Conservation (phyloP, 2,888 invertebrate species). For the Rhagium mordax region DNA sequence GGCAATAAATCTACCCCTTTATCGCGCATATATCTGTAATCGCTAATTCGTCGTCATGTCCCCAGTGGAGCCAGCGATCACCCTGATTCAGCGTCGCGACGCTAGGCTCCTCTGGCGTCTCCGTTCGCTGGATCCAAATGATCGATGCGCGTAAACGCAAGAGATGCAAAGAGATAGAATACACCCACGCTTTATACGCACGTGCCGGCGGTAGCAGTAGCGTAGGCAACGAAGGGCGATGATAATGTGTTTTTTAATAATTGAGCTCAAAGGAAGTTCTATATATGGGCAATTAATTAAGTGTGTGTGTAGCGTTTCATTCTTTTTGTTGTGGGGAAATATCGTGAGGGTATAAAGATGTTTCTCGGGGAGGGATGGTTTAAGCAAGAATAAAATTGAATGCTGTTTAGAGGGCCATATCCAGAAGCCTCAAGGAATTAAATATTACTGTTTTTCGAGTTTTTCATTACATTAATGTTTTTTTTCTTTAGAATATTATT, state of each 20-base stretch:
- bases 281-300: no score
- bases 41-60: constrained; percentile 51
- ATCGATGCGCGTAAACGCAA: constrained; percentile 43
- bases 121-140: constrained; percentile 37
- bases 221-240: neutral
- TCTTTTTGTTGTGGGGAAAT: no score
- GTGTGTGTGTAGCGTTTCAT: no score
- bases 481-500: no score
- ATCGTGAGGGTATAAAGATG: no score
- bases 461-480: no score
- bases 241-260: neutral
- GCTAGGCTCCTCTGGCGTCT: constrained; percentile 49
- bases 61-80: constrained; percentile 38
- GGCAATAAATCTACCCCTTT: constrained; percentile 48
- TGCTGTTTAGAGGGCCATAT: no score
- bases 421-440: no score
- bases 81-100: constrained; percentile 53
- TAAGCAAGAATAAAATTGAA: no score
- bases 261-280: no score
- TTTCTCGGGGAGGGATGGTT: no score
- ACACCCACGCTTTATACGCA: constrained; percentile 41
- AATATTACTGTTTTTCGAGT: no score
- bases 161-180: constrained; percentile 30
- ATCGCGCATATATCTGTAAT: constrained; percentile 52
- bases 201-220: constrained; percentile 36